Evolutionary conservation across 2,797 vertebrate genomes (phyloP).

Genomic region (Manis crassicaudata): DNA sequence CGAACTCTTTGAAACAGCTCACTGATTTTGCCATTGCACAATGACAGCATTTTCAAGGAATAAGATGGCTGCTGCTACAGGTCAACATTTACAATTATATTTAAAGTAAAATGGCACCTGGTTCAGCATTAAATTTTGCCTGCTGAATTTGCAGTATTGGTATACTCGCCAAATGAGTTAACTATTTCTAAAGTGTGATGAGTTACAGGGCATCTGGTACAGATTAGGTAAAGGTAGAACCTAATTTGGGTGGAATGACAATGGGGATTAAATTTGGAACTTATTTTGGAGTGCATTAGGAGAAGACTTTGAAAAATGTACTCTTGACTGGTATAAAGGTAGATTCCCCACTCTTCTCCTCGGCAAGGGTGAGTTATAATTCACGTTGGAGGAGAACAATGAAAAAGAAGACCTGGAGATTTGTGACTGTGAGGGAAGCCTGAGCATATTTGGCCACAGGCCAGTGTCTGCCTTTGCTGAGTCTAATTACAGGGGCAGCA

Average conservation of each 20-base stretch:
- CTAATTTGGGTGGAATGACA: background rate
- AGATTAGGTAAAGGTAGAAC: background rate
- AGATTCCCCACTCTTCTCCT: constrained; percentile 19
- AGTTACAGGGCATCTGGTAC: background rate
- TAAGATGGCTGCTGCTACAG: background rate
- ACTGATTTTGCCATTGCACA: background rate
- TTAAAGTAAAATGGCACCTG: background rate
- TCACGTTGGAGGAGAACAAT: background rate
- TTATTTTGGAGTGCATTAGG: background rate
- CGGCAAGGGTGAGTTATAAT: constrained; percentile 32
- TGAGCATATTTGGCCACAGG: background rate
- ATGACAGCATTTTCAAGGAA: background rate
- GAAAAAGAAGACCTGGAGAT: background rate
- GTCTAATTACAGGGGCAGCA: background rate
- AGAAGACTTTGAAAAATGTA: background rate
- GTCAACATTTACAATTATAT: background rate
- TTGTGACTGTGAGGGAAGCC: background rate
- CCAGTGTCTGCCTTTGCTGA: background rate
- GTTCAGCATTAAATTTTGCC: background rate
- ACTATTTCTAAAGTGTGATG: background rate
- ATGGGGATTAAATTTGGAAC: background rate
- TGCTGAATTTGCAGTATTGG: background rate
- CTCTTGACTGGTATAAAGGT: background rate
- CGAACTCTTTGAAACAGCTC: background rate
- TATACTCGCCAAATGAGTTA: background rate